A percentile compares a stretch with the other conserved stretches of the same genome.
phyloP scores from a whole-genome alignment of 2,113 vertebrate genomes.

The Onychorhynchus coronatus region DNA sequence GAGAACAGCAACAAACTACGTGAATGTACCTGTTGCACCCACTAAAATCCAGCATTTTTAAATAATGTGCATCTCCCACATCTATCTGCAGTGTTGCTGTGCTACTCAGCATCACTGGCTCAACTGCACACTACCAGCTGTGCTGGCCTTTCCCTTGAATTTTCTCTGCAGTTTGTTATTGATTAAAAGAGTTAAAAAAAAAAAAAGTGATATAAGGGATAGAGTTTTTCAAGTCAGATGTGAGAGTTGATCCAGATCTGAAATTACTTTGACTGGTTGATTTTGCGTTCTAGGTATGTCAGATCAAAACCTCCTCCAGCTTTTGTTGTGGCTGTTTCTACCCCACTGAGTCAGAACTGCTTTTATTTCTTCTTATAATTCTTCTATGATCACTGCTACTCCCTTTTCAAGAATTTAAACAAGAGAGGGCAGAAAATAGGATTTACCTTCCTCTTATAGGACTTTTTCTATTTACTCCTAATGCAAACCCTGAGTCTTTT shows the following conservation, averaged over 20 bases:
- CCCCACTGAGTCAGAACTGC: not conserved
- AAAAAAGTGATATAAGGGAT: not conserved
- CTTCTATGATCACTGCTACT: not conserved
- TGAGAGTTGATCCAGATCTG: not conserved
- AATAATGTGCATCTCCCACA: fast-evolving
- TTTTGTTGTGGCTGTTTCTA: not conserved
- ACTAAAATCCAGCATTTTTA: not conserved
- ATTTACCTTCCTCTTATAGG: not conserved
- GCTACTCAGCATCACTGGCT: not conserved
- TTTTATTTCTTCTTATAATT: not conserved
- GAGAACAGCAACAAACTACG: not conserved
- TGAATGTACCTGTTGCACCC: not conserved
- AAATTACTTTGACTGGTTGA: not conserved
- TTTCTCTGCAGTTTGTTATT: not conserved
- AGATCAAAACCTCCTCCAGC: not conserved
- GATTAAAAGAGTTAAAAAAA: not conserved
- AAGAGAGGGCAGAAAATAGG: not conserved
- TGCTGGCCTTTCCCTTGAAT: not conserved
- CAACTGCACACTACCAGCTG: fast-evolving
- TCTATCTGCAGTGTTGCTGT: not conserved
- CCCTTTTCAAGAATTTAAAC: not conserved
- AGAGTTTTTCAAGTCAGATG: not conserved
- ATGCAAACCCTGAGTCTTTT: not conserved
- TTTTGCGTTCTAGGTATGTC: not conserved
- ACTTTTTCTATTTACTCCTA: not conserved